Evolutionary conservation across 2,797 vertebrate genomes (phyloP), one percentile per base, ranked within the genome.

Genomic region (Phylloscopus collybita): DNA sequence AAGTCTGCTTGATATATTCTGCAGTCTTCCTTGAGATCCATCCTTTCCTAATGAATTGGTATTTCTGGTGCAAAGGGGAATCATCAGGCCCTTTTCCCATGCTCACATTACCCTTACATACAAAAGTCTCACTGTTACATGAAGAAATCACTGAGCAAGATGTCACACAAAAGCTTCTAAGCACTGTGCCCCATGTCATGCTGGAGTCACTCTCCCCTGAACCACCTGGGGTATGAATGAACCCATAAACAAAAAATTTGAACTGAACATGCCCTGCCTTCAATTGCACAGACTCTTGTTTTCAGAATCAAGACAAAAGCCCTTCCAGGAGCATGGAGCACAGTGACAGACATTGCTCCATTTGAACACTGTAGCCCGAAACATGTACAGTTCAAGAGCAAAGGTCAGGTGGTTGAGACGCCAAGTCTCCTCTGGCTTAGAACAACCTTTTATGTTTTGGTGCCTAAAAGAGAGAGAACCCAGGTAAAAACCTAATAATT

Each of bases 121-220:
- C 13, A 50, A 16, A 1, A 9, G 20, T 29, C 45, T 56, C 20
- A 5, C 18, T 32, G 4, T 34, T 26, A 30, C 2, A 1, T 20
- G 51, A 90, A 75, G 30, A 38, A 21, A 79, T 30, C 32, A 50
- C 8, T 67, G 14, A 19, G 22, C 20, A 14, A 73, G 38, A 62
- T 2, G 5, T n/a, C 59, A 40, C 42, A 38, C 7, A 65, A 54
- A 70, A 23, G 47, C 51, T 66, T 16, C 25, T 9, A 47, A 60
- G 42, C 57, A 16, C 6, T 30, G n/a, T 21, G 51, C 44, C 34
- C 49, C 34, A 29, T 3, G 20, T 16, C 5, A 1, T 16, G 23
- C 45, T 57, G 8, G 13, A 67, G 29, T 61, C 57, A 9, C 34
- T 17, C 49, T 16, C 22, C 42, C 20, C 23, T n/a, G 14, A 81